These are phyloP conservation scores for Parotia lawesii DNA, from an alignment of 2,113 vertebrate species.

Conservation along the genomic window DNA sequence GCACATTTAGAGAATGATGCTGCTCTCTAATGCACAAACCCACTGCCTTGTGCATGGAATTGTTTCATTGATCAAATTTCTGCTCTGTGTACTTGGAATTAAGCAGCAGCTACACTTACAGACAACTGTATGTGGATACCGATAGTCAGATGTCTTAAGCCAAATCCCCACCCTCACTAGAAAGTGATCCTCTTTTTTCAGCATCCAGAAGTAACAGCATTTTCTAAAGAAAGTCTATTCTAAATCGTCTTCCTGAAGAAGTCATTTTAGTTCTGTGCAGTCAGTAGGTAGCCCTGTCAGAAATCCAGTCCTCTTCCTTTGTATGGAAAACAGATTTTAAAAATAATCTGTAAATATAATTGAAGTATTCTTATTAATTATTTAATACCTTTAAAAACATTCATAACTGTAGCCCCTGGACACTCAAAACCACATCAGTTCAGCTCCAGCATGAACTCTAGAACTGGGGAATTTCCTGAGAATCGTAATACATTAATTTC, in stretches of 20 bases:
- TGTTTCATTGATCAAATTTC: background rate
- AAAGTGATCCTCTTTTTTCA: background rate
- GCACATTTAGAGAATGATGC: background rate
- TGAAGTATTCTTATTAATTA: background rate
- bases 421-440: background rate
- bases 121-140: background rate
- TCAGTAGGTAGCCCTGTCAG: background rate
- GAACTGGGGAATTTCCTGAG: background rate
- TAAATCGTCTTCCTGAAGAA: background rate
- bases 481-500: background rate
- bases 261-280: background rate
- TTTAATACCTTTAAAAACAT: background rate
- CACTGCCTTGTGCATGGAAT: rapidly evolving
- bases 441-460: background rate
- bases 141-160: background rate
- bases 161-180: background rate
- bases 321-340: background rate
- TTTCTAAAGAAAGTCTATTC: background rate
- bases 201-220: background rate
- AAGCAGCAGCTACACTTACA: background rate
- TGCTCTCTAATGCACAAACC: background rate
- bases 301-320: background rate
- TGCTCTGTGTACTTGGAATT: background rate
- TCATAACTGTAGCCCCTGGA: background rate
- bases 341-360: background rate